Percentiles rank a stretch among this genome's conserved stretches.
Evolutionary conservation across 2,888 invertebrate species (phyloP).

Genomic region (Oasisia sp.): DNA sequence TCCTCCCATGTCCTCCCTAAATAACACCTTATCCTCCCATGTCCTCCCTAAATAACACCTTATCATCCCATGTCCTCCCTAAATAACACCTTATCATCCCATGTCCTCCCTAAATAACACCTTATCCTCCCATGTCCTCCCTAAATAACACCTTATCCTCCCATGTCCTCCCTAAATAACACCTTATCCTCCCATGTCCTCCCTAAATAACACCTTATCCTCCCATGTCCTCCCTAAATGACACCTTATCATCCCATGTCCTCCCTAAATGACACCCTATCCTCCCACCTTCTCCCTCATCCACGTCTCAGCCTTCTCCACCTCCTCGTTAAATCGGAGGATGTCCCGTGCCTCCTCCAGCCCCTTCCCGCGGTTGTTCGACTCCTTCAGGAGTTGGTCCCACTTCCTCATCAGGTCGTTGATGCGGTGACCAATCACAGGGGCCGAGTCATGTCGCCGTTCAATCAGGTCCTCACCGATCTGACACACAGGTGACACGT

Average conservation of each 20-base stretch:
- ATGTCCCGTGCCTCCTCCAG: conserved; percentile 97
- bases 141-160: too few relatives aligned
- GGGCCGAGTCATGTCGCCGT: conserved; percentile 78
- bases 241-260: background rate
- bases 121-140: too few relatives aligned
- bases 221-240: too few relatives aligned
- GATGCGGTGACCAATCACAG: conserved; percentile 74
- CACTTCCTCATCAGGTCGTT: conserved; percentile 80
- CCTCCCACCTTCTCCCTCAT: conserved; percentile 86
- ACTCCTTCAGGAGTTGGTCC: conserved; percentile 81
- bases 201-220: too few relatives aligned
- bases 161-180: too few relatives aligned
- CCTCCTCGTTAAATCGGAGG: conserved; percentile 93
- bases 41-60: too few relatives aligned
- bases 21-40: too few relatives aligned
- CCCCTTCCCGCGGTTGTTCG: conserved; percentile 78
- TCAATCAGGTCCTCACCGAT: conserved; percentile 76
- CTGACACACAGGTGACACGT: conserved; percentile 40
- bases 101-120: too few relatives aligned
- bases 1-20: too few relatives aligned
- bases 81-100: too few relatives aligned
- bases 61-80: too few relatives aligned
- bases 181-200: too few relatives aligned
- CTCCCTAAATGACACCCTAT: background rate
- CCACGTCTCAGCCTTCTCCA: conserved; percentile 96